These are phyloP conservation scores for Aethes cnicana DNA, from an alignment of 2,888 invertebrate genomes.

Conservation along the genomic window DNA sequence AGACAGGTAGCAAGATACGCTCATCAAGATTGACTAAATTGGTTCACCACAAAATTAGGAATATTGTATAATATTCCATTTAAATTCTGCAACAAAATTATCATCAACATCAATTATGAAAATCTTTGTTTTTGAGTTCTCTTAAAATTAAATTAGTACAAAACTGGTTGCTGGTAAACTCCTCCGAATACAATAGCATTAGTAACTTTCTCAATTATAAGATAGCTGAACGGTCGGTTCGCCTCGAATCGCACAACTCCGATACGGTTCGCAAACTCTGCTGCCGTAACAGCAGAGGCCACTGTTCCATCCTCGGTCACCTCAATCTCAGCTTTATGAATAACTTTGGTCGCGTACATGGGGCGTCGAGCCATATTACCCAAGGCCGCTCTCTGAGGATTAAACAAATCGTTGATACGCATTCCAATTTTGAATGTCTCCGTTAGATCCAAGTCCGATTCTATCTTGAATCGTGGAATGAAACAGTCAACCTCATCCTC, in stretches of 20 bases:
- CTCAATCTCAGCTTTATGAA: slow-evolving; percentile 88
- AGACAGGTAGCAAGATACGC: too few relatives aligned
- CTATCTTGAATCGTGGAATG: slow-evolving; percentile 84
- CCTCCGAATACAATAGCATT: slow-evolving; percentile 74
- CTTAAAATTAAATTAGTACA: slow-evolving; percentile 47
- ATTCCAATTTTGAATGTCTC: slow-evolving; percentile 64
- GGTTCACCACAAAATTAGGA: too few relatives aligned
- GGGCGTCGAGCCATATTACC: slow-evolving; percentile 75
- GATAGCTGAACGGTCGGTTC: slow-evolving; percentile 85
- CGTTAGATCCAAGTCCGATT: slow-evolving; percentile 81
- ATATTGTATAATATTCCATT: too few relatives aligned
- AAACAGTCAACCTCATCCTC: slow-evolving; percentile 86
- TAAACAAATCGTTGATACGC: slow-evolving; percentile 83
- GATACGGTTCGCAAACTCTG: slow-evolving; percentile 76
- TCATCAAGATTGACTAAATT: too few relatives aligned
- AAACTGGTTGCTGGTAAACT: slow-evolving; percentile 59
- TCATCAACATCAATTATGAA: too few relatives aligned
- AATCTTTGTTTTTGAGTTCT: too few relatives aligned
- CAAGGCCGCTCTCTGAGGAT: slow-evolving; percentile 52
- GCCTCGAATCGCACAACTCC: slow-evolving; percentile 83
- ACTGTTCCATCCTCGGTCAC: slow-evolving; percentile 89
- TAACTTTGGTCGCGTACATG: slow-evolving; percentile 80
- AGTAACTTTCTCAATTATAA: slow-evolving; percentile 84
- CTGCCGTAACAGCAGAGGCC: slow-evolving; percentile 83
- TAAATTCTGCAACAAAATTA: too few relatives aligned